Evolutionary conservation across 2,888 invertebrate genomes (phyloP), one percentile per base, ranked within the genome.

Genomic region (Mechanitis messenoides): DNA sequence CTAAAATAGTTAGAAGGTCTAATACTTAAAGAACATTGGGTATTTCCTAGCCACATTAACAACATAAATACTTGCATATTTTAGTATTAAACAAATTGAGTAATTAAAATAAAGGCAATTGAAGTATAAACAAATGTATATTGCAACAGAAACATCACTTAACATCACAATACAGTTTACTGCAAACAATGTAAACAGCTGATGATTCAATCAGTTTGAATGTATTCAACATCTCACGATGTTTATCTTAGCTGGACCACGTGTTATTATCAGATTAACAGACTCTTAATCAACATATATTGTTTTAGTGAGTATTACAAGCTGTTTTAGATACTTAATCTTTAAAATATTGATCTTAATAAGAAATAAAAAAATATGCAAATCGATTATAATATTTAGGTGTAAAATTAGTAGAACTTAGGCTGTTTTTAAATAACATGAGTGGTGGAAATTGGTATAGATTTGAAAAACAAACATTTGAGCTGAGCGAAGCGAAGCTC

Each of bases 141-240:
- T 31, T 31, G 31, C 31, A 9, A 31, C 7, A 50, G 31, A 50
- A 50, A 50, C 28, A 50, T 31, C 28, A n/a, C n/a, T 7, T 50
- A 20, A 20, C 50, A 31, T 6, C 50, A 50, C 28, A 31, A 50
- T 20, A 50, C 50, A 50, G 31, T 50, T 50, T 31, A 50, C 9
- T 50, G 28, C 11, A 50, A 31, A 50, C 31, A 31, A 50, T 31
- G 42, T 42, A 11, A 42, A 11, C 9, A 42, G 9, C 31, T n/a
- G 31, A 31, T 50, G 31, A 50, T 28, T 50, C 50, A 50, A 50
- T 50, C 50, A 31, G 11, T 31, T 50, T 47, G 31, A 50, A 50
- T 50, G 31, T 50, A 31, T 50, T 50, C 1, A 31, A 28, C 50
- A 7, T 31, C 50, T 50, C 31, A 47, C 50, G 9, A 31, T 28